Conservation (phyloP, 1,140 invertebrate species). For the Propsilocerus akamusi region DNA sequence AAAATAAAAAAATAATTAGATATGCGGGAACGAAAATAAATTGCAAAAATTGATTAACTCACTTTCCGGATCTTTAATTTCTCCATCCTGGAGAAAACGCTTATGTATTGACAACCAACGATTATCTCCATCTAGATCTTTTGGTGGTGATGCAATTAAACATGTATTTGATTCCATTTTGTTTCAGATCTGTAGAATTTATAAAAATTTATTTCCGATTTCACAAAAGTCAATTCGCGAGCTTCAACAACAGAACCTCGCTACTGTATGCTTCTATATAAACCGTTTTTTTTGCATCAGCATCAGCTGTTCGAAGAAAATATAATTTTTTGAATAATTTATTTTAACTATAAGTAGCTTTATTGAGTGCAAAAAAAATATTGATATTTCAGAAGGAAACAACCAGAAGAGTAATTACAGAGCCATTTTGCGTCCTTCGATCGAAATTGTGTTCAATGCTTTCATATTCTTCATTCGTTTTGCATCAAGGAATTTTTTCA, state of each 20-base stretch:
- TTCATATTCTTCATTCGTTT: constrained; percentile 58
- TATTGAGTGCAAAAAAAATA: neutral
- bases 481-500: constrained; percentile 72
- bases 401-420: no score
- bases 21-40: no score
- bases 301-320: neutral
- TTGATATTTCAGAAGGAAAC: no score
- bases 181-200: constrained; percentile 9
- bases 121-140: constrained; percentile 34
- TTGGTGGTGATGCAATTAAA: neutral
- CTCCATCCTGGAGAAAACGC: constrained; percentile 57
- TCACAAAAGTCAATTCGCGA: no score
- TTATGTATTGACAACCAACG: constrained; percentile 57
- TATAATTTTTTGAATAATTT: neutral
- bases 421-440: constrained; percentile 90
- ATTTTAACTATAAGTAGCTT: neutral
- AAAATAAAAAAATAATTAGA: no score
- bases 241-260: no score
- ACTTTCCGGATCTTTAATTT: constrained; percentile 64
- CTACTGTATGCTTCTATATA: neutral
- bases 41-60: neutral
- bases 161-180: neutral
- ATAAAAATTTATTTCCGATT: constrained; percentile 10
- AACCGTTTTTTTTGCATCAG: neutral
- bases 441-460: constrained; percentile 54